A percentile compares a stretch with the other conserved stretches of the same genome.
phyloP scores from a whole-genome alignment of 2,113 vertebrate species.

The Ariopsis seemanni region DNA sequence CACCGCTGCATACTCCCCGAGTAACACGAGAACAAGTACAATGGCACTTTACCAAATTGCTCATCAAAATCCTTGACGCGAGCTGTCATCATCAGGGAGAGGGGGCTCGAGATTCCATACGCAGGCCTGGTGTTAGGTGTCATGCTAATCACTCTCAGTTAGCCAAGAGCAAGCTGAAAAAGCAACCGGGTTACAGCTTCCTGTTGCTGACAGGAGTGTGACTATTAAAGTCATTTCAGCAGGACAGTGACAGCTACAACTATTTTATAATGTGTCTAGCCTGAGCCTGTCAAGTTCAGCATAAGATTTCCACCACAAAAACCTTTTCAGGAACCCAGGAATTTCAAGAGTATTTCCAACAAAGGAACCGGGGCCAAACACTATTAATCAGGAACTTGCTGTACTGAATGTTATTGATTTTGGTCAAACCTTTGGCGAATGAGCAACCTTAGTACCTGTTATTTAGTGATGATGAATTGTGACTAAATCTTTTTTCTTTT shows the following conservation, averaged over 20 bases:
- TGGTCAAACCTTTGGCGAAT: background rate
- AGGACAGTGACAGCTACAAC: constrained; percentile 64
- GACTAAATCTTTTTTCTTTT: background rate
- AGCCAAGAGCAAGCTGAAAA: constrained; percentile 70
- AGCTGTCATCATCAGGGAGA: constrained; percentile 64
- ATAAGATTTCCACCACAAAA: background rate
- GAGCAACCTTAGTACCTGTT: background rate
- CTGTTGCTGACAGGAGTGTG: constrained; percentile 67
- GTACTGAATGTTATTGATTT: background rate
- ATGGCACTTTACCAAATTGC: constrained; percentile 74
- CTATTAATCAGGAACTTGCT: background rate
- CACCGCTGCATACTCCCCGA: constrained; percentile 54
- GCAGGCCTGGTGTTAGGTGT: constrained; percentile 69
- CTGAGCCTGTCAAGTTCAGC: background rate
- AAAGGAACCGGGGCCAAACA: background rate
- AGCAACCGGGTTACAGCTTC: constrained; percentile 61
- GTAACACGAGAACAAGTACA: constrained; percentile 65
- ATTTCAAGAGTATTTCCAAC: background rate
- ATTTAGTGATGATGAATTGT: background rate
- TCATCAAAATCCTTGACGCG: constrained; percentile 69
- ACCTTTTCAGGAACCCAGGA: background rate
- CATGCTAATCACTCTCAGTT: constrained; percentile 75
- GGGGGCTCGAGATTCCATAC: constrained; percentile 63
- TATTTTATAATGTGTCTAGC: constrained; percentile 3
- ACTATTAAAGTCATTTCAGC: constrained; percentile 62